phyloP scores from a whole-genome alignment of 2,113 vertebrate genomes.

The Cyanoliseus patagonus region DNA sequence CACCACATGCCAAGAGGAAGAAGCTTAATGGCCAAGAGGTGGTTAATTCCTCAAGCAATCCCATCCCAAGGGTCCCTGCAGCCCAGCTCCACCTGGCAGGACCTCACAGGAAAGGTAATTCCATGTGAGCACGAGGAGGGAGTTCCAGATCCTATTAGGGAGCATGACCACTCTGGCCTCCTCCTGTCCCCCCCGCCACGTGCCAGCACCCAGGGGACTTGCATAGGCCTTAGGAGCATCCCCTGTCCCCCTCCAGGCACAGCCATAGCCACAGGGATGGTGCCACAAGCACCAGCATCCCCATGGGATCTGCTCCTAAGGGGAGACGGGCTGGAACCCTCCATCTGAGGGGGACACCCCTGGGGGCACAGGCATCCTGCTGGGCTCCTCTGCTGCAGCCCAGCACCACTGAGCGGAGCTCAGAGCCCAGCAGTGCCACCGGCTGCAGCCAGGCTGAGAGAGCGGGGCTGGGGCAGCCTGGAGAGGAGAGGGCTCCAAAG shows the following conservation, averaged over 20 bases:
- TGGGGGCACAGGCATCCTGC: background rate
- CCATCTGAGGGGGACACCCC: background rate
- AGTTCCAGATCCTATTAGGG: background rate
- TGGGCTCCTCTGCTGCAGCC: background rate
- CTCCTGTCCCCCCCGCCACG: background rate
- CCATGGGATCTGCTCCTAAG: background rate
- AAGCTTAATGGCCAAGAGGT: background rate
- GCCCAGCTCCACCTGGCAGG: background rate
- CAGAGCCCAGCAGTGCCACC: background rate
- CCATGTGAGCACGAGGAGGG: background rate
- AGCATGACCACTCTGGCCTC: background rate
- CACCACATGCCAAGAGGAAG: background rate
- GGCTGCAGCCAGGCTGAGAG: background rate
- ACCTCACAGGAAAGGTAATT: background rate
- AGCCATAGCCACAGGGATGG: background rate
- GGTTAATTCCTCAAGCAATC: background rate
- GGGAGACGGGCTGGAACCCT: background rate
- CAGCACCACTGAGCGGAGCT: background rate
- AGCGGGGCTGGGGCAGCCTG: background rate
- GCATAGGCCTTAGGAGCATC: background rate
- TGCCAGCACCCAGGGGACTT: background rate
- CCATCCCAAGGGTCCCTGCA: background rate
- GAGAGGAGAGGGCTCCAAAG: background rate
- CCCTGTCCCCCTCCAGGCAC: accelerated
- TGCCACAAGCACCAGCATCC: background rate